These are phyloP conservation scores for Chromoteleia sp. DNA, from an alignment of 2,888 invertebrate genomes.

Conservation along the genomic window DNA sequence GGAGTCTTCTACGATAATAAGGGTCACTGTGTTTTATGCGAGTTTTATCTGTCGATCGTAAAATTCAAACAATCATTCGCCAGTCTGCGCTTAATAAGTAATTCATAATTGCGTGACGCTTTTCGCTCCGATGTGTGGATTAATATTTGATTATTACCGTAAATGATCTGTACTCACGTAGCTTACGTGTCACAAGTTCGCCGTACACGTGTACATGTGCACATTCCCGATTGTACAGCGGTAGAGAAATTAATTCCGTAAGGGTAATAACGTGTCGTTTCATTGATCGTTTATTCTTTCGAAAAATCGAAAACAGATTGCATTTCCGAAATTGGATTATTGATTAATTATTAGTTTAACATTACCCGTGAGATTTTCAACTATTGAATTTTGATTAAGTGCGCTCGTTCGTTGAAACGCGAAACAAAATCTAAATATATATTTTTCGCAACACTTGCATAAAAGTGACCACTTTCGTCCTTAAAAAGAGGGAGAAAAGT, in stretches of 20 bases:
- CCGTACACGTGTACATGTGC: constrained; percentile 4
- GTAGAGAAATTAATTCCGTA: constrained; percentile 1
- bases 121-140: constrained; percentile 53
- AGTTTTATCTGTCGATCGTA: constrained; percentile 74
- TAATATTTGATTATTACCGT: constrained; percentile 70
- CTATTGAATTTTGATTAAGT: too few species aligned
- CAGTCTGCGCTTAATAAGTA: constrained; percentile 74
- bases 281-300: too few species aligned
- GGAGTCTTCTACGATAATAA: constrained; percentile 67
- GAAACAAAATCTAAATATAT: too few species aligned
- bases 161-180: constrained; percentile 62
- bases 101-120: constrained; percentile 77
- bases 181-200: constrained; percentile 38
- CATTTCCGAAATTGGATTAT: too few species aligned
- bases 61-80: constrained; percentile 76
- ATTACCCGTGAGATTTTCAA: too few species aligned
- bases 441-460: too few species aligned
- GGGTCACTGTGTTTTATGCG: constrained; percentile 63
- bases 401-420: too few species aligned
- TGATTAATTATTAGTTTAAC: too few species aligned
- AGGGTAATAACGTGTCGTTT: not conserved
- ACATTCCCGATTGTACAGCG: not conserved
- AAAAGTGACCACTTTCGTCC: too few species aligned
- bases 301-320: too few species aligned
- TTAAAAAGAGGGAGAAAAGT: too few species aligned